Conservation (phyloP, 2,113 vertebrate species). For the Muscicapa adusta region DNA sequence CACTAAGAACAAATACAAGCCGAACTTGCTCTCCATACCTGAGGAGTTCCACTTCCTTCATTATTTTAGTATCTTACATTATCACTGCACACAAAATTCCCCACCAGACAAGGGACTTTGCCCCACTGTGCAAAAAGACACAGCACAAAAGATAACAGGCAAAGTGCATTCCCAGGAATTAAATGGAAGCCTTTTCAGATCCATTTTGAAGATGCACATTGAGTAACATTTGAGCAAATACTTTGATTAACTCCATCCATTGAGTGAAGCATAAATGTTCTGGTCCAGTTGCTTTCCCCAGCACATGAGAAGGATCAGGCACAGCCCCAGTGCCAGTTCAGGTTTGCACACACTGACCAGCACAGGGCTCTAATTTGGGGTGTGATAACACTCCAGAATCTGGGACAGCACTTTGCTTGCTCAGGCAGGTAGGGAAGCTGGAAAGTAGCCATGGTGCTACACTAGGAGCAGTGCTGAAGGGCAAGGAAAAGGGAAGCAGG, state of each 20-base stretch:
- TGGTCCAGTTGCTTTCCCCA: background rate
- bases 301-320: accelerated
- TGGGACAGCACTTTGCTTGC: background rate
- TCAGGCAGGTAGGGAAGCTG: background rate
- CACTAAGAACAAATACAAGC: background rate
- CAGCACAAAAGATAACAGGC: background rate
- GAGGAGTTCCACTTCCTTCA: background rate
- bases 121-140: background rate
- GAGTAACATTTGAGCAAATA: background rate
- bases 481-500: conserved; percentile 46
- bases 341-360: background rate
- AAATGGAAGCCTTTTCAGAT: background rate
- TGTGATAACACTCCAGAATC: background rate
- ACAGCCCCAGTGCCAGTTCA: background rate
- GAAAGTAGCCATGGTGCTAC: background rate
- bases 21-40: background rate
- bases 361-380: accelerated
- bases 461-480: conserved; percentile 6
- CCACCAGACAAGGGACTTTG: background rate
- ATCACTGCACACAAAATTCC: background rate
- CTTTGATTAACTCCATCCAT: background rate
- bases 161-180: background rate
- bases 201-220: background rate
- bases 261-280: background rate
- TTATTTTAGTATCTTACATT: background rate